Percentiles rank a stretch among this genome's conserved stretches.
Evolutionary conservation across 2,797 vertebrate genomes (phyloP).

Genomic region (Podarcis siculus): DNA sequence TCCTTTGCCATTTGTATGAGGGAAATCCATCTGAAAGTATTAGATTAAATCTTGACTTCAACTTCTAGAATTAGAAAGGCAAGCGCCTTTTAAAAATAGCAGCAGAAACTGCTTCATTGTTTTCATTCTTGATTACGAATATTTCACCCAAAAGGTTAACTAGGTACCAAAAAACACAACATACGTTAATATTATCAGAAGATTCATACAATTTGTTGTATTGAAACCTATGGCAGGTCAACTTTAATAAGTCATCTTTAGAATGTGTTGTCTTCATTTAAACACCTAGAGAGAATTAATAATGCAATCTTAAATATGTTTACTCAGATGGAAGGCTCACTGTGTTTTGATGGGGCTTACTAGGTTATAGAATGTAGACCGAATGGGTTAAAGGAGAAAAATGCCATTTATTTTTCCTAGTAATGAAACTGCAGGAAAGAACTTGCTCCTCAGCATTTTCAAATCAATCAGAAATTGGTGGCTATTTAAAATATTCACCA

Average conservation of each 20-base stretch:
- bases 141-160: neutral
- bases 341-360: neutral
- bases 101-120: neutral
- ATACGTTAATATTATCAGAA: neutral
- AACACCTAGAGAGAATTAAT: neutral
- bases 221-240: neutral
- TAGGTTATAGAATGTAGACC: neutral
- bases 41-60: constrained; percentile 39
- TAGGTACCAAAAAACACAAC: neutral
- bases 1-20: constrained; percentile 5
- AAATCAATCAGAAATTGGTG: constrained; percentile 50
- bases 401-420: constrained; percentile 3
- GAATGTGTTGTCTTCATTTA: neutral
- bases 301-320: neutral
- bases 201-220: neutral
- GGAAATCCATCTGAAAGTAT: neutral
- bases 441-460: constrained; percentile 49
- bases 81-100: neutral
- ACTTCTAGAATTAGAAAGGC: neutral
- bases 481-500: constrained; percentile 60
- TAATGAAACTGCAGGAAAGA: constrained; percentile 40
- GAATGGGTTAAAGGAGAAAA: neutral
- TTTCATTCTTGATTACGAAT: neutral
- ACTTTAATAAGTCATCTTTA: neutral
- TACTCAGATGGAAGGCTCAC: neutral